Evolutionary conservation across 2,888 invertebrate genomes (phyloP).

Genomic region (Conops quadrifasciatus): DNA sequence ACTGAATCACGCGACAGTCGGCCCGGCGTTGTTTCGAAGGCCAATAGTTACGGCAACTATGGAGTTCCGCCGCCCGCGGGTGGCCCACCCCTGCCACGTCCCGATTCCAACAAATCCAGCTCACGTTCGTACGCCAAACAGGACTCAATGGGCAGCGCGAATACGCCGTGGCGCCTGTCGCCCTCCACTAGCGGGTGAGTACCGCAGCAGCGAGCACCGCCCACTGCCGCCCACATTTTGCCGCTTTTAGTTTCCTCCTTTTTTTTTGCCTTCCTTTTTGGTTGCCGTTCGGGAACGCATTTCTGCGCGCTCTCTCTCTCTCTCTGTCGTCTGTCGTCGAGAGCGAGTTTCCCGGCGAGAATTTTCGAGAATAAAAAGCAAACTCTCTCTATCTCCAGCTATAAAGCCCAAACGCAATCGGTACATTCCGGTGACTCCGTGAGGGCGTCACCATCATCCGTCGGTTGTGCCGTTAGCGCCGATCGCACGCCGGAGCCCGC

Average conservation of each 20-base stretch:
- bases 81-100: constrained; percentile 67
- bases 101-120: constrained; percentile 71
- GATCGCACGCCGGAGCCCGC: constrained; percentile 63
- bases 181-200: constrained; percentile 66
- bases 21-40: constrained; percentile 73
- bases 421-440: constrained; percentile 76
- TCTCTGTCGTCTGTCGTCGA: neutral
- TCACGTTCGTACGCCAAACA: constrained; percentile 78
- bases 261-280: neutral
- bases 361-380: neutral
- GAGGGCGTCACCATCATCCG: constrained; percentile 78
- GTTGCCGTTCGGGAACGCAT: neutral
- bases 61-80: constrained; percentile 71
- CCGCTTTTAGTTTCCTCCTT: neutral
- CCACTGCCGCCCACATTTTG: neutral
- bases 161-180: constrained; percentile 64
- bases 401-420: constrained; percentile 64
- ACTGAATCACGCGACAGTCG: constrained; percentile 61
- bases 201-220: neutral
- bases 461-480: constrained; percentile 66
- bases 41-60: constrained; percentile 90
- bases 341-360: neutral
- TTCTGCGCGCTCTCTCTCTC: neutral
- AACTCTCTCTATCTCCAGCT: constrained; percentile 51
- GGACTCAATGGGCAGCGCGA: constrained; percentile 63